Evolutionary conservation across 2,888 invertebrate species (phyloP), one percentile per base, ranked within the genome.

Genomic region (Teinopalpus imperialis): DNA sequence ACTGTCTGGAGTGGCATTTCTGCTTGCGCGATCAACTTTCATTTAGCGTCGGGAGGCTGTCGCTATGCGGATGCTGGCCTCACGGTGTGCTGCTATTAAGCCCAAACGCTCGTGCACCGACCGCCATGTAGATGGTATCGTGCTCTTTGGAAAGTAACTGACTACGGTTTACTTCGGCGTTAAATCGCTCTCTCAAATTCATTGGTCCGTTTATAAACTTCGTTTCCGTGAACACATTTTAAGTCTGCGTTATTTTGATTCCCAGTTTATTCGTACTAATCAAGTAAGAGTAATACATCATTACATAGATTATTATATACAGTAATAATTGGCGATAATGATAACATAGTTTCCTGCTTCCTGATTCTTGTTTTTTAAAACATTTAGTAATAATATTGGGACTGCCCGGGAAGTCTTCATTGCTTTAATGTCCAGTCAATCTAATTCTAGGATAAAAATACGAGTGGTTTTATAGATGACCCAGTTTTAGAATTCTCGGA

Each of bases 1-100:
- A 70, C 68, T 64, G 61, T 53, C 64, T 61, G 61, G 63, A 66
- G 65, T 72, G 71, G 69, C 70, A 74, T 80, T 76, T 80, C 74
- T 75, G 71, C 68, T 40, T 13, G 69, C 68, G 67, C 66, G 77
- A 79, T 81, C 80, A 85, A 88, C 87, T 88, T 88, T 88, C 87
- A 81, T 87, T 86, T 77, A 78, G 71, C 67, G 70, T 73, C 79
- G 77, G 79, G 79, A 79, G 77, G 75, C 79, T 80, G 86, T 88
- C 86, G 82, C 87, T 76, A 88, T 65, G 86, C 87, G 87, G 87
- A 88, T 83, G 77, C 81, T 73, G 81, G 76, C 73, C 77, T 66
- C 74, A 67, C 74, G 59, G 69, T 69, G 74, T 69, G 71, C 76
- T 69, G 81, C 74, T 80, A 79, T 83, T 80, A 81, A 79, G 80